phyloP scores from a whole-genome alignment of 2,797 vertebrate species.

The Onychomys leucogaster region DNA sequence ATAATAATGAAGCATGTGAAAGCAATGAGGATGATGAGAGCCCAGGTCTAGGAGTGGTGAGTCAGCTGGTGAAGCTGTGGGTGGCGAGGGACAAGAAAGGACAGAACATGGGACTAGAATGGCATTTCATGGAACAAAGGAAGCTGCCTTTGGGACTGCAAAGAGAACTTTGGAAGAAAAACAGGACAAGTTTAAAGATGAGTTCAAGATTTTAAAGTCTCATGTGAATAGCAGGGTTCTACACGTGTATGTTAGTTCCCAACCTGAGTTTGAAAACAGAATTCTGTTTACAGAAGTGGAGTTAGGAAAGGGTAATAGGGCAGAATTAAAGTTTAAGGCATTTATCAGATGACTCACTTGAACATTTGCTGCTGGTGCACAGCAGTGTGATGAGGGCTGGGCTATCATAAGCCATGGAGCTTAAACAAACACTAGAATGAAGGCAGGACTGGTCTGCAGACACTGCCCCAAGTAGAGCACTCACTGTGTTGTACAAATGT shows the following conservation, averaged over 20 bases:
- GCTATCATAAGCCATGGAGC: background rate
- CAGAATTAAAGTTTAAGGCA: background rate
- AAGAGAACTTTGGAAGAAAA: background rate
- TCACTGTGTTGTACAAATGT: background rate
- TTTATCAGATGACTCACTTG: background rate
- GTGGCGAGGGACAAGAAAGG: background rate
- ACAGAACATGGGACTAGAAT: background rate
- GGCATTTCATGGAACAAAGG: background rate
- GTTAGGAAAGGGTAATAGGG: background rate
- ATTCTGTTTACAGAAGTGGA: background rate
- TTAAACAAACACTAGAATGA: background rate
- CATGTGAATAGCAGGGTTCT: background rate
- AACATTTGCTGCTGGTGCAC: background rate
- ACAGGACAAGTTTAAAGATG: background rate
- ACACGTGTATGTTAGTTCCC: background rate
- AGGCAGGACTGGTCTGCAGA: background rate
- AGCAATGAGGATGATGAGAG: background rate
- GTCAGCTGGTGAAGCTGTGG: background rate
- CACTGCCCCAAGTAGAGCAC: background rate
- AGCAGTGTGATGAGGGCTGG: background rate
- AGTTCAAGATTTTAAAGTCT: slow-evolving; percentile 23
- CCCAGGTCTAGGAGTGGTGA: background rate
- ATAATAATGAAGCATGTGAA: background rate
- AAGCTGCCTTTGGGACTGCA: background rate
- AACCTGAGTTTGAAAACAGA: background rate